Conservation (phyloP, 1,140 invertebrate genomes). For the Trialeurodes vaporariorum region DNA sequence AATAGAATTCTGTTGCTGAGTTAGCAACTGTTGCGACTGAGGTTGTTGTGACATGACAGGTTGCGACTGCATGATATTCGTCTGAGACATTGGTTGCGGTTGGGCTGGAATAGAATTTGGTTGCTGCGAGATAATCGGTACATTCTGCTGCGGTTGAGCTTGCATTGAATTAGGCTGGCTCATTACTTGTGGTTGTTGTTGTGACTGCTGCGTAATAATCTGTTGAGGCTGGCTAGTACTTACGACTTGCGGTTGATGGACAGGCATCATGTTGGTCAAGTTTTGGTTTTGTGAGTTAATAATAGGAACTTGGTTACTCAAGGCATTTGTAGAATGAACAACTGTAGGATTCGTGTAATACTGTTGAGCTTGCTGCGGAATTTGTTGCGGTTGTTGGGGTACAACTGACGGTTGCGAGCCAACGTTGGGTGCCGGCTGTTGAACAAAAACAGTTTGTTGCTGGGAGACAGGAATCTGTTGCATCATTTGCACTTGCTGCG, state of each 20-base stretch:
- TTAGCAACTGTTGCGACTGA: conserved; percentile 13
- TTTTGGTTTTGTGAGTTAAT: neutral
- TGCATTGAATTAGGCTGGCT: conserved; percentile 15
- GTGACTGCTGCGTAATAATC: conserved; percentile 12
- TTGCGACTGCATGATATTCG: conserved; percentile 13
- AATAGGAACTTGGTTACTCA: neutral
- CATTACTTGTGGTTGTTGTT: conserved; percentile 31
- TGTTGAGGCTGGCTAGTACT: conserved; percentile 9
- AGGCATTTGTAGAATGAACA: neutral
- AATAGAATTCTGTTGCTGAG: conserved; percentile 22
- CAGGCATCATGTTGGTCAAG: neutral
- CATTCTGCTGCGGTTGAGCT: conserved; percentile 13
- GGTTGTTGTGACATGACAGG: conserved; percentile 22
- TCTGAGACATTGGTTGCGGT: conserved; percentile 13
- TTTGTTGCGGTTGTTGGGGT: conserved; percentile 10
- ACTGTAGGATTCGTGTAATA: neutral
- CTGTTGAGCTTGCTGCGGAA: conserved; percentile 18
- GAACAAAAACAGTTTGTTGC: conserved; percentile 15
- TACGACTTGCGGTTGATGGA: neutral
- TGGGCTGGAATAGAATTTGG: conserved; percentile 16
- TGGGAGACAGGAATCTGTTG: conserved; percentile 13
- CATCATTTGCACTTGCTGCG: conserved; percentile 27
- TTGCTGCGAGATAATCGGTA: conserved; percentile 15
- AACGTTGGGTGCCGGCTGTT: neutral
- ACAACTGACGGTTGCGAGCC: conserved; percentile 4